These are phyloP conservation scores for Eidolon dupreanum DNA, from an alignment of 2,797 vertebrate genomes.

Conservation along the genomic window DNA sequence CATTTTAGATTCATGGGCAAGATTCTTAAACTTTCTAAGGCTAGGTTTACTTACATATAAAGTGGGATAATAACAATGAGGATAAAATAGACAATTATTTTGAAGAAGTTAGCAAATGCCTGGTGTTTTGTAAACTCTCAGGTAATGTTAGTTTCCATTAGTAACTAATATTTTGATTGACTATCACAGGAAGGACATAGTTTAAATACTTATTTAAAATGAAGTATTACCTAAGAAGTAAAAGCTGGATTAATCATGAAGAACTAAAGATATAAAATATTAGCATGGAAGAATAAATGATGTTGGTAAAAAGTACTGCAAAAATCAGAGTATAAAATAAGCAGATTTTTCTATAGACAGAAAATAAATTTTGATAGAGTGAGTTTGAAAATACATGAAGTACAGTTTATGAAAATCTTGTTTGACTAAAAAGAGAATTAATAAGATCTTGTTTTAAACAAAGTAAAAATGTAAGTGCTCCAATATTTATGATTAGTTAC, in stretches of 20 bases:
- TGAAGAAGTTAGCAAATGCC: slow-evolving; percentile 33
- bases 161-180: slow-evolving; percentile 6
- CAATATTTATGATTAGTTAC: slow-evolving; percentile 1
- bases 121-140: background rate
- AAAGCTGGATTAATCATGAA: background rate
- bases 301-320: background rate
- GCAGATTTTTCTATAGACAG: background rate
- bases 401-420: background rate
- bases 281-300: background rate
- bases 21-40: background rate
- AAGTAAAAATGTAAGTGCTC: slow-evolving; percentile 20
- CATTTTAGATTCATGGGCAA: background rate
- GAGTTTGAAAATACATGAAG: background rate
- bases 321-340: background rate
- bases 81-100: background rate
- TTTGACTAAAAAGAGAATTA: slow-evolving; percentile 10
- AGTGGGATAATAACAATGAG: background rate
- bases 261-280: background rate
- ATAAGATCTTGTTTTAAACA: background rate
- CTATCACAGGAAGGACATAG: background rate
- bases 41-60: background rate
- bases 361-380: background rate
- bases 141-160: background rate
- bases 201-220: background rate
- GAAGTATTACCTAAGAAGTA: background rate